Evolutionary conservation across 2,888 invertebrate species (phyloP), one percentile per base, ranked within the genome.

Genomic region (Nomada fabriciana): DNA sequence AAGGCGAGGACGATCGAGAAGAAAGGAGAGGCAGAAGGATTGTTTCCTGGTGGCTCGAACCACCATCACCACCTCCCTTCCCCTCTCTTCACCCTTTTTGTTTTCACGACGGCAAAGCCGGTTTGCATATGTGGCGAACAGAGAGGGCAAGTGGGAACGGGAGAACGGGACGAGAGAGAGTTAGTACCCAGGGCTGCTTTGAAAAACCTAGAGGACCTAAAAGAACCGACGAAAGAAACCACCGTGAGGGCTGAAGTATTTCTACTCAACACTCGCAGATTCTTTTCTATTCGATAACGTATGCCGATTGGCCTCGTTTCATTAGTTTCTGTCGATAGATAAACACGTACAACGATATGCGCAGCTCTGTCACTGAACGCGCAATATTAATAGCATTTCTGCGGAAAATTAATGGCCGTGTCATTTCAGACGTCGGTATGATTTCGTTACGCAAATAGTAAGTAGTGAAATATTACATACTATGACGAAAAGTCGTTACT

Each of bases 41-140:
- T 90, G 89, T 91, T 91, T 89, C 89, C 85, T 86, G 89, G 86
- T 90, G 88, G 86, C 85, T 86, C 86, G 75, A 82, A 87, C 85
- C 80, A 57, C 29, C 71, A 64, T 78, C 61, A 25, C 55, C 20
- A 13, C 53, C 9, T 29, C 59, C 47, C 60, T 64, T 50, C 64
- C 63, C 52, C 55, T 64, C 43, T 50, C 78, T 80, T 79, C 69
- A 53, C 78, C 86, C 84, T 86, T 90, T 90, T 90, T 91, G 84
- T 87, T 89, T 88, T 89, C 87, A 82, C 84, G 79, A 87, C 78
- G 87, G 82, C 82, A 76, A 87, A 91, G 90, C 91, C 90, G 90
- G 91, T 91, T 91, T 91, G 90, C 90, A 91, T 91, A 89, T 89
- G 88, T 76, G 79, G 72, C 36, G 78, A 61, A 83, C 59, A 74